Conservation (phyloP, 2,113 vertebrate genomes). For the Bubo scandiacus region DNA sequence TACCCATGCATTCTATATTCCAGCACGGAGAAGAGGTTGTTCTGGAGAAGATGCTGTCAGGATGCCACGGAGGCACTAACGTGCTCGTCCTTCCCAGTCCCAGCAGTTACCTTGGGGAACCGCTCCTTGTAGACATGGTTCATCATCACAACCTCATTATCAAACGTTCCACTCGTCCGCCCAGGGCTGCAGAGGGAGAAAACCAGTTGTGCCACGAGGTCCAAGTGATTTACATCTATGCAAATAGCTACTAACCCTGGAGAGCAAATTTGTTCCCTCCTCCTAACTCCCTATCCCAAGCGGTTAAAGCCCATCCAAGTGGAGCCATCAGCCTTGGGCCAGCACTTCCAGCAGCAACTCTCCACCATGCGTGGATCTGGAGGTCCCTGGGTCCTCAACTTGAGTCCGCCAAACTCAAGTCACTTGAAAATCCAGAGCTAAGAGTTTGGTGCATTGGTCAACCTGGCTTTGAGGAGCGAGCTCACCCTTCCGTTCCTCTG, state of each 20-base stretch:
- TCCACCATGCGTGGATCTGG: background rate
- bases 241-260: background rate
- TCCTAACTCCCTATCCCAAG: background rate
- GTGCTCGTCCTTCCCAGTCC: accelerated
- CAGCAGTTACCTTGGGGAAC: conserved; percentile 89
- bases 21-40: background rate
- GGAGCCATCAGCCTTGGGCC: background rate
- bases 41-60: background rate
- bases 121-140: conserved; percentile 97
- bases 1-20: background rate
- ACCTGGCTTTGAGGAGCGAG: background rate
- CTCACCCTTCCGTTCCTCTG: background rate
- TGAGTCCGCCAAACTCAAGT: background rate
- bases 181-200: conserved; percentile 81
- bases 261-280: background rate
- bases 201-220: accelerated
- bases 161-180: conserved; percentile 85
- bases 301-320: background rate
- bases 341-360: background rate
- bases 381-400: background rate
- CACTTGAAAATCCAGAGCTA: background rate
- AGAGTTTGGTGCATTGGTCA: background rate
- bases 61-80: accelerated
- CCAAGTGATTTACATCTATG: background rate
- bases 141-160: conserved; percentile 98